Percentiles rank a stretch among this genome's conserved stretches.
phyloP scores from a whole-genome alignment of 1,140 invertebrate species.

The Forficula auricularia region DNA sequence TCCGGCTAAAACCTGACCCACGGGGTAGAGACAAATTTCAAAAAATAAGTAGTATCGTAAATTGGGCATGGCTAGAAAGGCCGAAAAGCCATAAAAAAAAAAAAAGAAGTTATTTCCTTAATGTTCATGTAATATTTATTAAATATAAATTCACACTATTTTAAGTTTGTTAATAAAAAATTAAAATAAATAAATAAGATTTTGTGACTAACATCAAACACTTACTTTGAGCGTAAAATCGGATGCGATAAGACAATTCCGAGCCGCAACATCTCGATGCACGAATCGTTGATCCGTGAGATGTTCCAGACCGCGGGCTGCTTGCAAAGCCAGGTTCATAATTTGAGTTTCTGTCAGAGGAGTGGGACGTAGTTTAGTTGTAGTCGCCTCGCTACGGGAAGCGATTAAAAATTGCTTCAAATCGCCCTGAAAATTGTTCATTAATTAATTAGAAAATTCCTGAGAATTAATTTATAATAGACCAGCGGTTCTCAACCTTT shows the following conservation, averaged over 20 bases:
- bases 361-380: constrained; percentile 32
- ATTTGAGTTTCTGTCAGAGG: constrained; percentile 51
- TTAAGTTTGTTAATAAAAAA: too few relatives aligned
- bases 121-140: too few relatives aligned
- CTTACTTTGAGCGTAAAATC: constrained; percentile 65
- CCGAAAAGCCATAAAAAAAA: too few relatives aligned
- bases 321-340: constrained; percentile 52
- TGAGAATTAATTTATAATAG: constrained; percentile 10
- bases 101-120: too few relatives aligned
- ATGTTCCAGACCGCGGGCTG: constrained; percentile 70
- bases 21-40: too few relatives aligned
- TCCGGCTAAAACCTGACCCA: too few relatives aligned
- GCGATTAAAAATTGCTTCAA: constrained; percentile 82
- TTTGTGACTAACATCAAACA: too few relatives aligned
- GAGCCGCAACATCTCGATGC: constrained; percentile 75
- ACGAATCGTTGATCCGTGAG: constrained; percentile 55
- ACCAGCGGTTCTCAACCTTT: constrained; percentile 4
- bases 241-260: constrained; percentile 82
- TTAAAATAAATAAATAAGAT: too few relatives aligned
- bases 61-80: too few relatives aligned
- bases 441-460: constrained; percentile 8
- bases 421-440: constrained; percentile 49
- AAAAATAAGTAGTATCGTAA: too few relatives aligned
- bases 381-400: constrained; percentile 39
- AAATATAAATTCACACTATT: too few relatives aligned